Percentiles rank a stretch among this genome's conserved stretches.
Evolutionary conservation across 1,140 invertebrate genomes (phyloP).

Genomic region (Rhizoglyphus robini): DNA sequence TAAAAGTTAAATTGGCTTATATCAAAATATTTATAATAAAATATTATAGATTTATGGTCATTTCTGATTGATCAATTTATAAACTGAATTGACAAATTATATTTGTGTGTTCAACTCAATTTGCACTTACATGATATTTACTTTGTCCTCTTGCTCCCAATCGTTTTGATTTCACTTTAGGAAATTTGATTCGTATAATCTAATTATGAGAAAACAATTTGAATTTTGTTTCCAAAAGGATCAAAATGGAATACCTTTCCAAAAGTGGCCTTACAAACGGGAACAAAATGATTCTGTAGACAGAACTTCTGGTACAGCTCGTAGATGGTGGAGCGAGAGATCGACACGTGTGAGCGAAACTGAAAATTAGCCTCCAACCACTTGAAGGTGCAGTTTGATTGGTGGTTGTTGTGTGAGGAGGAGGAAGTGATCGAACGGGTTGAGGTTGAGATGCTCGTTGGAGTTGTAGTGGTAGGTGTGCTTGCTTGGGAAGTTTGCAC

Average conservation of each 20-base stretch:
- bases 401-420: conserved; percentile 9
- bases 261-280: conserved; percentile 18
- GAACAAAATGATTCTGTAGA: conserved; percentile 2
- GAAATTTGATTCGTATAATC: conserved; percentile 16
- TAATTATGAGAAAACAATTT: not conserved
- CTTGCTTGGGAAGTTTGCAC: no score
- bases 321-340: conserved; percentile 13
- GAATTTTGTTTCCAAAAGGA: not conserved
- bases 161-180: conserved; percentile 13
- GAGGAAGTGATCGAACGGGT: no score
- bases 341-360: conserved; percentile 11
- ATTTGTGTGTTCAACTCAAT: no score
- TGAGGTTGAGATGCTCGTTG: not conserved
- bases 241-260: conserved; percentile 5
- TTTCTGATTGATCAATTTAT: no score
- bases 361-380: conserved; percentile 12
- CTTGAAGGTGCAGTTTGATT: not conserved
- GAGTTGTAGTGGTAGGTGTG: no score
- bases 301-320: conserved; percentile 7
- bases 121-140: conserved; percentile 19
- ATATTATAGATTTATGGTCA: no score
- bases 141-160: conserved; percentile 16
- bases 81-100: no score
- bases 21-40: no score
- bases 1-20: no score